Evolutionary conservation across 2,113 vertebrate species (phyloP).

Genomic region (Amphiprion ocellaris): DNA sequence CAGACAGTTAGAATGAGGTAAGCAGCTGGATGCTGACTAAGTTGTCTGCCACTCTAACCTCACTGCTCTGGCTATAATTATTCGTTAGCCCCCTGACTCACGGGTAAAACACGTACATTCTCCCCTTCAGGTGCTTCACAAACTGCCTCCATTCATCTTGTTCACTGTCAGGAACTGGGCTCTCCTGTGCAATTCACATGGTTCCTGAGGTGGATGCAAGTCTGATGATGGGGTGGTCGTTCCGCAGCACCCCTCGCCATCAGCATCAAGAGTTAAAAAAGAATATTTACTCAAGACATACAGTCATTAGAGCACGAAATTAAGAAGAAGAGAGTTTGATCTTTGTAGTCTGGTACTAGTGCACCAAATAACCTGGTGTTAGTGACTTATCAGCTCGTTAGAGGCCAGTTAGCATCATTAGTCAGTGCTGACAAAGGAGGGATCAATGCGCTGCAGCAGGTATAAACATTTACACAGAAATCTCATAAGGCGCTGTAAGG

Average conservation of each 20-base stretch:
- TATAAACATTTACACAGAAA: not conserved
- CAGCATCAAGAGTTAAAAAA: not conserved
- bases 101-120: conserved; percentile 52
- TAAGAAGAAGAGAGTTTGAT: not conserved
- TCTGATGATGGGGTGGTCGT: conserved; percentile 12
- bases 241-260: not conserved
- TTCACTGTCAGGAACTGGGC: conserved; percentile 22
- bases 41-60: conserved; percentile 19
- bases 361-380: conserved; percentile 5
- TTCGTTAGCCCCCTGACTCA: conserved; percentile 38
- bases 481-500: conserved; percentile 45
- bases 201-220: not conserved
- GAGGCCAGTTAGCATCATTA: conserved; percentile 23
- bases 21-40: conserved; percentile 50
- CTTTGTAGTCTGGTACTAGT: not conserved
- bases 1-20: conserved; percentile 7
- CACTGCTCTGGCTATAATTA: conserved; percentile 37
- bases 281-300: conserved; percentile 6
- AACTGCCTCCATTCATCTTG: conserved; percentile 49
- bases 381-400: conserved; percentile 34
- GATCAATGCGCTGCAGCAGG: conserved; percentile 19
- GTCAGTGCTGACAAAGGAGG: not conserved
- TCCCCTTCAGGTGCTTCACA: conserved; percentile 30
- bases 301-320: conserved; percentile 11
- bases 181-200: not conserved